These are phyloP conservation scores for Diogma glabrata DNA, from an alignment of 2,888 invertebrate genomes.

Conservation along the genomic window DNA sequence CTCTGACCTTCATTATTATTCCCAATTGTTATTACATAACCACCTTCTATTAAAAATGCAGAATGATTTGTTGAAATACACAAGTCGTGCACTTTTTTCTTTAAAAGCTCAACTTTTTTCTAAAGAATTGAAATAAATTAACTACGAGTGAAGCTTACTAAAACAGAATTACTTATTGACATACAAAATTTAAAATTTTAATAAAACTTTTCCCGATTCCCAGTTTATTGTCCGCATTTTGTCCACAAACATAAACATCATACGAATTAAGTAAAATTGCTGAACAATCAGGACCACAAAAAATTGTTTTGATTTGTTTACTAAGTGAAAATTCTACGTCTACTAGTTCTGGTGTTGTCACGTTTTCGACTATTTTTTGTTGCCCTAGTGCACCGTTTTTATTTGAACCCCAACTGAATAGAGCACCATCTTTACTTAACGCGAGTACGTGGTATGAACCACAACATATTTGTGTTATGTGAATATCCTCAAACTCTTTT, in stretches of 20 bases:
- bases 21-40: constrained; percentile 52
- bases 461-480: constrained; percentile 47
- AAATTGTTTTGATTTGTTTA: constrained; percentile 32
- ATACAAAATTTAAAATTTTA: constrained; percentile 30
- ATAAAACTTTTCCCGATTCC: constrained; percentile 40
- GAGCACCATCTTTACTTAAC: constrained; percentile 45
- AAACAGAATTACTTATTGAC: constrained; percentile 16
- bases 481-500: constrained; percentile 42
- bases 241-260: constrained; percentile 50
- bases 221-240: constrained; percentile 50
- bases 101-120: constrained; percentile 40
- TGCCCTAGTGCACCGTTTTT: constrained; percentile 47
- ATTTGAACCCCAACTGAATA: constrained; percentile 55
- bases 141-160: constrained; percentile 12
- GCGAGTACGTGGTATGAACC: constrained; percentile 53
- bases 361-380: background rate
- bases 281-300: constrained; percentile 50
- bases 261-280: constrained; percentile 48
- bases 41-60: constrained; percentile 48
- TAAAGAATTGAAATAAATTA: constrained; percentile 27
- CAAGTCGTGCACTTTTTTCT: constrained; percentile 43
- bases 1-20: constrained; percentile 52
- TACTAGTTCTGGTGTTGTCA: background rate
- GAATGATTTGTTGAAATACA: constrained; percentile 50
- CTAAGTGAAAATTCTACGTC: background rate